These are phyloP conservation scores for Chaetops frenatus DNA, from an alignment of 2,113 vertebrate genomes.

Conservation along the genomic window DNA sequence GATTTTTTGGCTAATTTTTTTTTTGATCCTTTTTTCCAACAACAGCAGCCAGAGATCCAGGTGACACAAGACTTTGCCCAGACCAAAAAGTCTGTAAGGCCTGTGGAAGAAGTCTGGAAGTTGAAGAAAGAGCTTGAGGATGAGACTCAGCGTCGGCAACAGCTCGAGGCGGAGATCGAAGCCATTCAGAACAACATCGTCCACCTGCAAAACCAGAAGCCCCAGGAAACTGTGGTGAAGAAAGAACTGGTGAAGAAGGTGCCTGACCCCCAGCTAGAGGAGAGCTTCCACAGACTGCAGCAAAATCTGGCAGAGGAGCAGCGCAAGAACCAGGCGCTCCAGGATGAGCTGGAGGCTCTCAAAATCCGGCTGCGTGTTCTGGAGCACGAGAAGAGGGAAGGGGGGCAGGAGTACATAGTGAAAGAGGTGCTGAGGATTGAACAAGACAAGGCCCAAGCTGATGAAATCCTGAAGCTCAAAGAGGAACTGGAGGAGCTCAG, in stretches of 20 bases:
- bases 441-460: slow-evolving; percentile 85
- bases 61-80: slow-evolving; percentile 64
- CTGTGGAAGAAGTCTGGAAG: slow-evolving; percentile 82
- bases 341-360: slow-evolving; percentile 84
- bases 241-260: slow-evolving; percentile 90
- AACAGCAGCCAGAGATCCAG: slow-evolving; percentile 82
- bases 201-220: slow-evolving; percentile 83
- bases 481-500: slow-evolving; percentile 87
- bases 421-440: slow-evolving; percentile 96
- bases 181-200: slow-evolving; percentile 84
- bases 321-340: slow-evolving; percentile 79
- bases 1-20: background rate
- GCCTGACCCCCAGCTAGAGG: slow-evolving; percentile 87
- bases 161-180: slow-evolving; percentile 85
- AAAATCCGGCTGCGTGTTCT: slow-evolving; percentile 74
- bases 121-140: slow-evolving; percentile 87
- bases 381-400: slow-evolving; percentile 82
- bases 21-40: background rate
- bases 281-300: slow-evolving; percentile 83
- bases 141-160: slow-evolving; percentile 84
- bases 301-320: slow-evolving; percentile 86
- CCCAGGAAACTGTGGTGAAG: slow-evolving; percentile 85
- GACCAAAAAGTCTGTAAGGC: slow-evolving; percentile 43
- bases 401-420: slow-evolving; percentile 89
- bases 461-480: slow-evolving; percentile 82